Percentiles rank a stretch among this genome's conserved stretches.
phyloP scores from a whole-genome alignment of 2,888 invertebrate genomes.

The Heliconius cydno region DNA sequence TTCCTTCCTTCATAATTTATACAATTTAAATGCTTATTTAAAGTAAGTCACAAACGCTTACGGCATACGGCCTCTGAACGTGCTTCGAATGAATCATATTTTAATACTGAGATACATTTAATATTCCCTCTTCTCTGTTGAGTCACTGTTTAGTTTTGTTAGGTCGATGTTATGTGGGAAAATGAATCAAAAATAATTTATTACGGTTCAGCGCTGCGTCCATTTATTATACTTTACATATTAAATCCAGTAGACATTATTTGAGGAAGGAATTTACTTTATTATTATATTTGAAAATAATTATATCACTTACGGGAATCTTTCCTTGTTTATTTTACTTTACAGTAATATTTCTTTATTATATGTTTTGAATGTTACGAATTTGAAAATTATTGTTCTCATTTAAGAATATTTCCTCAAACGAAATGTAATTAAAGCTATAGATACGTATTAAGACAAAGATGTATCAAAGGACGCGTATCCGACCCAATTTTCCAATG shows the following conservation, averaged over 20 bases:
- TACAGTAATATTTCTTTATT: no score
- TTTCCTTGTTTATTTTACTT: neutral
- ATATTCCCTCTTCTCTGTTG: slow-evolving; percentile 42
- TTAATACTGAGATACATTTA: slow-evolving; percentile 42
- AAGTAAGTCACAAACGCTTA: slow-evolving; percentile 28
- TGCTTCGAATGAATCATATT: slow-evolving; percentile 48
- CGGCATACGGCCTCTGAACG: slow-evolving; percentile 39
- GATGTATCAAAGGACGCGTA: slow-evolving; percentile 67
- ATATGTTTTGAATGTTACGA: no score
- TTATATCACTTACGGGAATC: neutral
- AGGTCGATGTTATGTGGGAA: slow-evolving; percentile 39
- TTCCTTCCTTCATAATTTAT: neutral
- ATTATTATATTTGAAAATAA: slow-evolving; percentile 7
- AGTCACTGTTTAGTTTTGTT: slow-evolving; percentile 47
- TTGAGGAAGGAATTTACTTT: slow-evolving; percentile 23
- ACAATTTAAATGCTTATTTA: slow-evolving; percentile 24
- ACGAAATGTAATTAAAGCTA: neutral
- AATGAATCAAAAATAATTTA: slow-evolving; percentile 42
- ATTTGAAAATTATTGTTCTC: neutral
- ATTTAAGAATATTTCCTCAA: neutral
- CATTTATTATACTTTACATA: slow-evolving; percentile 43
- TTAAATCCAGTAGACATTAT: slow-evolving; percentile 40
- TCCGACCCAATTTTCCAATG: slow-evolving; percentile 78
- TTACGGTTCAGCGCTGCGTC: slow-evolving; percentile 26
- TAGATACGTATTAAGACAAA: slow-evolving; percentile 48